phyloP scores from a whole-genome alignment of 2,113 vertebrate species.

The Xerus inauris region DNA sequence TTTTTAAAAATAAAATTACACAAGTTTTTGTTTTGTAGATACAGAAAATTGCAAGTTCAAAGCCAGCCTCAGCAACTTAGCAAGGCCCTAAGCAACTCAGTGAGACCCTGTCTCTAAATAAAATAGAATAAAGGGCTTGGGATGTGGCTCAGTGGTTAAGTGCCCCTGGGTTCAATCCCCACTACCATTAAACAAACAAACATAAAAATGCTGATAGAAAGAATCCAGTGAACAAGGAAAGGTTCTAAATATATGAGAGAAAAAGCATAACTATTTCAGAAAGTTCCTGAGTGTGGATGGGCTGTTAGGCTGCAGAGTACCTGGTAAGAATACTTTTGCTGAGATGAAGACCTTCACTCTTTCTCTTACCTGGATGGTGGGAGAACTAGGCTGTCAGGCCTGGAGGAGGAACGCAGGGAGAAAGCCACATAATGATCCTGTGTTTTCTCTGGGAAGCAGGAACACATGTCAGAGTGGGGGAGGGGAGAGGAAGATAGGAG shows the following conservation, averaged over 20 bases:
- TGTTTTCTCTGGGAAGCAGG: not conserved
- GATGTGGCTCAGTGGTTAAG: too few species aligned
- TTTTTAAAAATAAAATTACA: not conserved
- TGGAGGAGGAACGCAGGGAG: not conserved
- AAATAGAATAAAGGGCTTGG: too few species aligned
- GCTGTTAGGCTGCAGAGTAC: not conserved
- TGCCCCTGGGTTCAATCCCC: too few species aligned
- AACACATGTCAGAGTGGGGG: not conserved
- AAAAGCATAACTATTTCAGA: not conserved
- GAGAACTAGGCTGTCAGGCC: not conserved
- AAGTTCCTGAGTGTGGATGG: not conserved
- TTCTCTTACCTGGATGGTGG: not conserved
- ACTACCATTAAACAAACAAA: too few species aligned
- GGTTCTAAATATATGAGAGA: not conserved
- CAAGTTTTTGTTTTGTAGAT: not conserved
- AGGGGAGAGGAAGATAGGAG: not conserved
- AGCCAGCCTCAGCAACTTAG: too few species aligned
- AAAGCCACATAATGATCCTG: not conserved
- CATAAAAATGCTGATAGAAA: not conserved
- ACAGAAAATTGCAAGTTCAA: too few species aligned
- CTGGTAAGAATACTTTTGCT: not conserved
- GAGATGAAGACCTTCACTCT: not conserved
- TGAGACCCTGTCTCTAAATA: too few species aligned
- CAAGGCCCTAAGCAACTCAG: too few species aligned
- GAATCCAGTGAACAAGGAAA: not conserved